Percentiles rank a stretch among this genome's conserved stretches.
Conservation (phyloP, 92 coral and sea anemone genomes). For the Zoanthus sansibaricus region DNA sequence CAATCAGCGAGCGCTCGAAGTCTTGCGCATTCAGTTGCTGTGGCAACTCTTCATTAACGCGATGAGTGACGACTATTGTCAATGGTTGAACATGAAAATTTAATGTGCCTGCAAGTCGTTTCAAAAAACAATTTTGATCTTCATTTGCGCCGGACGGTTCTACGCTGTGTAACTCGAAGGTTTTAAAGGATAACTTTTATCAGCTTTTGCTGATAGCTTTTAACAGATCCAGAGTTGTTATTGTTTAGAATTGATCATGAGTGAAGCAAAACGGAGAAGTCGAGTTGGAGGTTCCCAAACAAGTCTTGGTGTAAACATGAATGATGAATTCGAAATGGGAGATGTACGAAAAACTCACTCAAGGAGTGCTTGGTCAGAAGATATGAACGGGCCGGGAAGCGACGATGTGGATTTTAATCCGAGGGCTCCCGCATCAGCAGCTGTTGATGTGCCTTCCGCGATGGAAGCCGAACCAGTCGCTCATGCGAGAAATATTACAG, state of each 20-base stretch:
- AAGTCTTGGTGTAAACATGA: constrained; percentile 86
- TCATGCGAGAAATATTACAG: constrained; percentile 81
- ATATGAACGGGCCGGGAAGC: constrained; percentile 79
- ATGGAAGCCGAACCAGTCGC: constrained; percentile 96
- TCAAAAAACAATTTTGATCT: constrained; percentile 45
- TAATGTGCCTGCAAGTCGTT: constrained; percentile 24
- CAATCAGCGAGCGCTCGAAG: constrained; percentile 10
- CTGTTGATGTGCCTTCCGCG: constrained; percentile 95
- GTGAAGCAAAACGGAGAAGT: constrained; percentile 74
- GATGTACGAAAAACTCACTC: constrained; percentile 81
- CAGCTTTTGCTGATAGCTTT: constrained; percentile 11
- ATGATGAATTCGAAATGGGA: constrained; percentile 93
- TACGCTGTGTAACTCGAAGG: not conserved
- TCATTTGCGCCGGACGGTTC: constrained; percentile 15
- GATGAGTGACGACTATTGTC: constrained; percentile 47
- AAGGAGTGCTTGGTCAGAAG: constrained; percentile 96
- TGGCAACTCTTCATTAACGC: constrained; percentile 40
- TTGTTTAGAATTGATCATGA: constrained; percentile 44
- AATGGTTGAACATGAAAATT: constrained; percentile 32
- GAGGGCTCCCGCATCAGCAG: constrained; percentile 91
- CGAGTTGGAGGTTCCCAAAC: constrained; percentile 91
- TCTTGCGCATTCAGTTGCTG: constrained; percentile 45
- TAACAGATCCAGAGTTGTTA: not conserved
- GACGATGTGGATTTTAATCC: constrained; percentile 94
- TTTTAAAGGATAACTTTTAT: not conserved